phyloP scores from a whole-genome alignment of 2,113 vertebrate genomes.

The Lichenostomus cassidix region DNA sequence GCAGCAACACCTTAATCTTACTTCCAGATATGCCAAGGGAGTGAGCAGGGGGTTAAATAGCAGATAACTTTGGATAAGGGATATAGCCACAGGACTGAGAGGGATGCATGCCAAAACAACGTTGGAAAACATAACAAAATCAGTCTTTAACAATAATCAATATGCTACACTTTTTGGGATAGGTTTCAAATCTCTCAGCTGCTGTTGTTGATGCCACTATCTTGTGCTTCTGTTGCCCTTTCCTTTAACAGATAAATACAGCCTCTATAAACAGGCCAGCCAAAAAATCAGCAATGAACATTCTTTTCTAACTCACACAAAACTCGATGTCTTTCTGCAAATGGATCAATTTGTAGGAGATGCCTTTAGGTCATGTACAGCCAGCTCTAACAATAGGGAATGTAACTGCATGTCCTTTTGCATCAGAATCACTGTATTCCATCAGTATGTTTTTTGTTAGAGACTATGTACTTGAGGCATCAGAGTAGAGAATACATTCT shows the following conservation, averaged over 20 bases:
- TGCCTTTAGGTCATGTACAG: background rate
- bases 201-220: background rate
- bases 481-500: background rate
- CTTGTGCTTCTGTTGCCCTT: background rate
- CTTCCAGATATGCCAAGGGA: background rate
- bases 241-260: background rate
- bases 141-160: background rate
- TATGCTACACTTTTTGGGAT: fast-evolving
- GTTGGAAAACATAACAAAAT: background rate
- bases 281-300: background rate
- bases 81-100: fast-evolving
- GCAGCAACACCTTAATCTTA: background rate
- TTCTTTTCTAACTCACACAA: background rate
- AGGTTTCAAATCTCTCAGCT: background rate
- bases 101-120: background rate
- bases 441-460: background rate
- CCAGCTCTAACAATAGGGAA: background rate
- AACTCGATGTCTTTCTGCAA: background rate
- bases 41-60: background rate
- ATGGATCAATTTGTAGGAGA: background rate
- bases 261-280: background rate
- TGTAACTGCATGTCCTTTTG: background rate
- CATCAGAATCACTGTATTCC: background rate
- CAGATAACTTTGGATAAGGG: background rate
- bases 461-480: background rate